Evolutionary conservation across 2,888 invertebrate species (phyloP).

Genomic region (Podabrus alpinus): DNA sequence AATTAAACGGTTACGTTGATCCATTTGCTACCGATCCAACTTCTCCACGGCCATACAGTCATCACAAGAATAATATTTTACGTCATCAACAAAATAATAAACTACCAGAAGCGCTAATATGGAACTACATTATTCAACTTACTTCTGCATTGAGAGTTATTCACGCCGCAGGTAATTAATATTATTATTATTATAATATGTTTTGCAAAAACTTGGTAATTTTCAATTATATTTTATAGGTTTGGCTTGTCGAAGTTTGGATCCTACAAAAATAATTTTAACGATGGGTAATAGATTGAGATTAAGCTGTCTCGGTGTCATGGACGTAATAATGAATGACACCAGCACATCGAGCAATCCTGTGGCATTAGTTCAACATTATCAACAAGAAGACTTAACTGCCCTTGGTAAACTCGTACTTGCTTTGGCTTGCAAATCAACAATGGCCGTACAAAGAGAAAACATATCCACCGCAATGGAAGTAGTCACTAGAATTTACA

Average conservation of each 20-base stretch:
- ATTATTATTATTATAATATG: neutral
- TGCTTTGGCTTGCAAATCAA: slow-evolving; percentile 90
- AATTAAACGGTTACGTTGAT: slow-evolving; percentile 70
- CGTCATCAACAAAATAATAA: slow-evolving; percentile 71
- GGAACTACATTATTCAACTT: slow-evolving; percentile 95
- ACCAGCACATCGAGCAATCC: slow-evolving; percentile 65
- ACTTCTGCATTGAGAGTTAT: slow-evolving; percentile 91
- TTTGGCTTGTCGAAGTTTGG: slow-evolving; percentile 80
- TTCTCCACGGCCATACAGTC: slow-evolving; percentile 78
- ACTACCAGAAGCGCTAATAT: slow-evolving; percentile 88
- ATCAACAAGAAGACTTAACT: slow-evolving; percentile 88
- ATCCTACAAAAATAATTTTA: slow-evolving; percentile 86
- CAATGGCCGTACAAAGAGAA: slow-evolving; percentile 84
- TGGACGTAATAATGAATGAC: slow-evolving; percentile 80
- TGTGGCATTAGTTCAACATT: slow-evolving; percentile 69
- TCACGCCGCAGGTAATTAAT: slow-evolving; percentile 65
- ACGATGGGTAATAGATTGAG: slow-evolving; percentile 65
- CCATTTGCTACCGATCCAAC: slow-evolving; percentile 85
- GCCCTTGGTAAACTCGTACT: slow-evolving; percentile 89
- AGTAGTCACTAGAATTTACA: slow-evolving; percentile 87
- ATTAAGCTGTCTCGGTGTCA: slow-evolving; percentile 78
- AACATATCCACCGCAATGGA: slow-evolving; percentile 88
- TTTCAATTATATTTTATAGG: slow-evolving; percentile 56
- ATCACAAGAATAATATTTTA: slow-evolving; percentile 80
- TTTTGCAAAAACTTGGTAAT: slow-evolving; percentile 60